Base-by-base conservation (phyloP, 2,888 invertebrate genomes). In the Ormyrus pomaceus region DNA sequence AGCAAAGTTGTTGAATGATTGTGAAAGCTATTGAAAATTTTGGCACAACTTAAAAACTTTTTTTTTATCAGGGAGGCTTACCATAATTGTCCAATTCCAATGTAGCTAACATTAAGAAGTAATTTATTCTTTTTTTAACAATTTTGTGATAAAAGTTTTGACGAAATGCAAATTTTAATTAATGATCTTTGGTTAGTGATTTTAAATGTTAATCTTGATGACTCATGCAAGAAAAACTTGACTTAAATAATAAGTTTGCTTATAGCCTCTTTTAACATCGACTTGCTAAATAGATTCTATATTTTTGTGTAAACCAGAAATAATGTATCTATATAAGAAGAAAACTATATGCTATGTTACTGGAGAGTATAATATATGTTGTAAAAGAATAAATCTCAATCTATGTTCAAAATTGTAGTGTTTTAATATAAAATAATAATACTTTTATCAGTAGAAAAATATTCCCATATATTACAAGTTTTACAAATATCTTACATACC, bases 331-430 rank as follows among this genome's bases (percentile, higher is more conserved):
- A 88, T 87, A 86, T 86, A 85, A 87, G 86, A 87, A 86, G 84
- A 88, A 87, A 87, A 88, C 87, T 89, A 88, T 90, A 89, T 88
- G 84, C 87, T 88, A 87, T 88, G 89, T 90, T 89, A 89, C 83
- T 87, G 86, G 85, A 88, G 87, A 87, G 86, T 88, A 88, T 88
- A 87, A 89, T 89, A 88, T 87, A 89, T 89, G 89, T 89, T 89
- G 88, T 89, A 85, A 87, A 86, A 87, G 88, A 89, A 90, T 90
- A 89, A 90, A 90, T 88, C 34, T 34, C 86, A 87, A 85, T 90
- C 87, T 89, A 90, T 89, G 89, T 89, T 89, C 87, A 87, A 87
- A 85, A 72, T 55, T 71, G 2, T 73, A 75, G 75, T 79, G 66
- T 68, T 79, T 69, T 65, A 61, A 68, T 82, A 71, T 76, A 77